Percentiles rank a stretch among this genome's conserved stretches.
These are phyloP conservation scores for Anas platyrhynchos DNA, from an alignment of 2,113 vertebrate genomes.

Conservation along the genomic window DNA sequence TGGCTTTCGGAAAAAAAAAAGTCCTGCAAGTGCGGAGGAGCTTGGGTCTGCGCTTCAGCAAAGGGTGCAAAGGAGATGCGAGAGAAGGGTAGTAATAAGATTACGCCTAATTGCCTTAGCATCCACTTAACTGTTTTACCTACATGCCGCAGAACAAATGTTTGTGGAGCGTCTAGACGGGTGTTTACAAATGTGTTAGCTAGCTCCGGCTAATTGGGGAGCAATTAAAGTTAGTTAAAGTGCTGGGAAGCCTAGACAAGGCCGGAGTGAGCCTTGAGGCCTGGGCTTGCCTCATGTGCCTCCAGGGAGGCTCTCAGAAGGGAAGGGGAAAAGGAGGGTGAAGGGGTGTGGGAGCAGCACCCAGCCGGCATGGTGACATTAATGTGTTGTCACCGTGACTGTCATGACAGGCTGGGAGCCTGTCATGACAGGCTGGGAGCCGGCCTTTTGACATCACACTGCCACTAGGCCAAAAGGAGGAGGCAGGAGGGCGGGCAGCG, in stretches of 20 bases:
- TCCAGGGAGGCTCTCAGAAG: too few relatives aligned
- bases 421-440: too few relatives aligned
- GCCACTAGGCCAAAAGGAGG: too few relatives aligned
- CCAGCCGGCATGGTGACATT: neutral
- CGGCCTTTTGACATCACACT: too few relatives aligned
- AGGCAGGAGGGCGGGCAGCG: too few relatives aligned
- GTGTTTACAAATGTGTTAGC: slow-evolving; percentile 51
- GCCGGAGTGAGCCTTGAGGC: neutral
- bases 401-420: too few relatives aligned
- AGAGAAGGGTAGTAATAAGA: slow-evolving; percentile 17
- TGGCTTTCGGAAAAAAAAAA: neutral
- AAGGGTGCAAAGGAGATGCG: neutral
- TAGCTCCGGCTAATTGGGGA: slow-evolving; percentile 61
- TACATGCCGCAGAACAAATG: slow-evolving; percentile 56
- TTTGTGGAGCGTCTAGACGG: slow-evolving; percentile 53
- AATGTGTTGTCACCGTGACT: too few relatives aligned
- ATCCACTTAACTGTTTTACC: slow-evolving; percentile 50
- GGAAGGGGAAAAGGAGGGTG: neutral
- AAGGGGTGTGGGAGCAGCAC: too few relatives aligned
- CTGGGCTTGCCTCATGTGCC: neutral
- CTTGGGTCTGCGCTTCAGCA: neutral
- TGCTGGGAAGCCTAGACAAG: slow-evolving; percentile 21
- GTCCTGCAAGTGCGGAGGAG: neutral
- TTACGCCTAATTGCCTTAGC: slow-evolving; percentile 57
- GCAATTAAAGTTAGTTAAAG: slow-evolving; percentile 49